Percentiles rank a stretch among this genome's conserved stretches.
Conservation (phyloP, 2,888 invertebrate species). For the Dryococelus australis region DNA sequence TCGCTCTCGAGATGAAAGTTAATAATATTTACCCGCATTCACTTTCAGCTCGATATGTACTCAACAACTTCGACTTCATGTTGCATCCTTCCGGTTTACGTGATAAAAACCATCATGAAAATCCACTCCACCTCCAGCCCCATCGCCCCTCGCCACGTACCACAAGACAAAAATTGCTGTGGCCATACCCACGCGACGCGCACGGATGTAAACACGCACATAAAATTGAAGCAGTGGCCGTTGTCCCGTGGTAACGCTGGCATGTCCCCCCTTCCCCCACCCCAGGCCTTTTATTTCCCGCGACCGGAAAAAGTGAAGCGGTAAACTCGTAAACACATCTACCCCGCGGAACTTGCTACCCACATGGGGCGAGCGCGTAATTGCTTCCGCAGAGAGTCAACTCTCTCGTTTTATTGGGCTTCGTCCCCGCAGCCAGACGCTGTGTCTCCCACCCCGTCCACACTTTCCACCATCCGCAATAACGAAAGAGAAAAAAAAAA, state of each 20-base stretch:
- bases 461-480: not conserved
- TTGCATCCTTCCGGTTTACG: not conserved
- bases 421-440: not conserved
- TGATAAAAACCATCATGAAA: not conserved
- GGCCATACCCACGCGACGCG: not conserved
- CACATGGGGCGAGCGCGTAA: not conserved
- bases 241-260: not conserved
- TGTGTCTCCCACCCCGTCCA: not conserved
- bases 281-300: not conserved
- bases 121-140: not conserved
- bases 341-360: not conserved
- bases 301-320: not conserved
- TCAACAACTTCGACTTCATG: not conserved
- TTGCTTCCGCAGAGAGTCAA: not conserved
- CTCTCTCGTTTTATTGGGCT: not conserved
- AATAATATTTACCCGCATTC: no score
- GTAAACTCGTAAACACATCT: slow-evolving; percentile 16
- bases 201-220: not conserved
- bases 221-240: not conserved
- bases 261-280: not conserved
- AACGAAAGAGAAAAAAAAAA: no score
- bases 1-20: no score
- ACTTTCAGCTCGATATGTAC: not conserved
- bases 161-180: not conserved
- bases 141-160: not conserved